Evolutionary conservation across 2,888 invertebrate species (phyloP), one percentile per base, ranked within the genome.

Genomic region (Pristionchus maxplancki): DNA sequence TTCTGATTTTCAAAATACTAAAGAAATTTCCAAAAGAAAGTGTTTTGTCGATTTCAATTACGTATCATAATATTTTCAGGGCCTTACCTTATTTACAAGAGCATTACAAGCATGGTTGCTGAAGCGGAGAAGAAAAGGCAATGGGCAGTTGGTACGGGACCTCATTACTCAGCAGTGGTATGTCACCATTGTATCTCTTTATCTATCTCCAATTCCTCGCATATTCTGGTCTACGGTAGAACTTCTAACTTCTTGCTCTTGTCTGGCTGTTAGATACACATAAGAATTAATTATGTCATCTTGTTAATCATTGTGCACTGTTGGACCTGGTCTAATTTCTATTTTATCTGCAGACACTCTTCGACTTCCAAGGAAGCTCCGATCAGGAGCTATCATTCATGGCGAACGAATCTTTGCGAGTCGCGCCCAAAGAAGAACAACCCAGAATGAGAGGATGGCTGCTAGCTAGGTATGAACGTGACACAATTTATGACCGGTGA

Each of bases 11-110:
- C n/a, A n/a, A n/a, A n/a, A n/a, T n/a, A n/a, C n/a, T n/a, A n/a
- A n/a, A n/a, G n/a, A n/a, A n/a, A n/a, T n/a, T n/a, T n/a, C n/a
- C n/a, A n/a, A n/a, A n/a, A n/a, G n/a, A n/a, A n/a, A n/a, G n/a
- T n/a, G n/a, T n/a, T n/a, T n/a, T n/a, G n/a, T n/a, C n/a, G n/a
- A n/a, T n/a, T n/a, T n/a, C n/a, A n/a, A n/a, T n/a, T n/a, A n/a
- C 28, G 8, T 62, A 58, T 58, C 17, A 34, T 78, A 11, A 6
- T 37, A 11, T 20, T 87, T 81, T 3, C 24, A 89, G 89, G 97
- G 17, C 98, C 99, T 0, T 98, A 97, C 96, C 96, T 99, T 82
- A 97, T 98, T 90, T 97, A 97, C 96, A 97, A 96, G 95, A 96
- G 98, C 95, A 95, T 97, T 90, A 96, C 96, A 44, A 95, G 95